These are phyloP conservation scores for Calephelis perditalis DNA, from an alignment of 2,888 invertebrate species.

Conservation along the genomic window DNA sequence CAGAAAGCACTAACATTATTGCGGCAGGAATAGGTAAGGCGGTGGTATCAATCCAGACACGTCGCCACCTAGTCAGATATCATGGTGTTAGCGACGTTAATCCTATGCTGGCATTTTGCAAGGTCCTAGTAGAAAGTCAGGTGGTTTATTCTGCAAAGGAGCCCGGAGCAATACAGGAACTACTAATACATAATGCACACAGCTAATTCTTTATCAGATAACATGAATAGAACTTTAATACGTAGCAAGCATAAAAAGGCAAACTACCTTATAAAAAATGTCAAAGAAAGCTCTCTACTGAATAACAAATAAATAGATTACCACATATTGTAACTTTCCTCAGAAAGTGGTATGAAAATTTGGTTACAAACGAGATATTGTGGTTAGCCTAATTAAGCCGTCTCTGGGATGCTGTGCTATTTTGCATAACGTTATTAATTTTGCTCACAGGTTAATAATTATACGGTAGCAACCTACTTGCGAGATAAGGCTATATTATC, in stretches of 20 bases:
- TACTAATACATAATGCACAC: no score
- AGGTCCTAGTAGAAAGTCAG: no score
- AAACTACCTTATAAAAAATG: neutral
- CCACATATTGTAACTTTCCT: neutral
- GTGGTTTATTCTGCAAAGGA: no score
- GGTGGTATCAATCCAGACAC: no score
- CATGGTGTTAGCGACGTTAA: no score
- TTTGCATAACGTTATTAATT: conserved; percentile 12
- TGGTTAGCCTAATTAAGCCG: conserved; percentile 18
- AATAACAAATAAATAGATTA: neutral
- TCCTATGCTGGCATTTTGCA: no score
- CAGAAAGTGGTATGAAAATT: conserved; percentile 12
- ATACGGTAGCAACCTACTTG: neutral
- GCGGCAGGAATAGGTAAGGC: no score
- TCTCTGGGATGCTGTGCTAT: conserved; percentile 8
- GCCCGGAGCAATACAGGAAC: no score
- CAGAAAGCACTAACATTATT: no score
- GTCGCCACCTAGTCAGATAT: no score
- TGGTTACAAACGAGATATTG: conserved; percentile 16
- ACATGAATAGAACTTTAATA: neutral
- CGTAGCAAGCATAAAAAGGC: neutral
- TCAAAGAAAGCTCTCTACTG: neutral
- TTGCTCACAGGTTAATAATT: conserved; percentile 15
- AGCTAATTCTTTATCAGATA: no score
- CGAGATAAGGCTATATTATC: neutral